A percentile compares a stretch with the other conserved stretches of the same genome.
phyloP scores from a whole-genome alignment of 1,140 invertebrate species.

The Neodiprion pinetum region DNA sequence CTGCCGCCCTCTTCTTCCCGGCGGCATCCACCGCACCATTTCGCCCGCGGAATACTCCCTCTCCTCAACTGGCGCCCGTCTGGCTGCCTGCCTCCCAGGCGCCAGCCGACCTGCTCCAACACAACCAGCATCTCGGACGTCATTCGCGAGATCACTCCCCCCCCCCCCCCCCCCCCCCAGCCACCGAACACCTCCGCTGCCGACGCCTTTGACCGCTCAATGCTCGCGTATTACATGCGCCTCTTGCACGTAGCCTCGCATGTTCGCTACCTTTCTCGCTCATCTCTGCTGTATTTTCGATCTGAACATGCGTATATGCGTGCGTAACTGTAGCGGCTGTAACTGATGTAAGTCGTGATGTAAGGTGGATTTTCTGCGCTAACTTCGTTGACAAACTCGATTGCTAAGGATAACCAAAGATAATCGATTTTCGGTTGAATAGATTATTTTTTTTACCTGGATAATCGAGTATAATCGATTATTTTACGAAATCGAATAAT shows the following conservation, averaged over 20 bases:
- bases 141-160: background rate
- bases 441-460: no score
- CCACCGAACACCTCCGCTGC: background rate
- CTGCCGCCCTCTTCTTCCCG: constrained; percentile 25
- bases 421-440: no score
- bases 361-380: no score
- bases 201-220: background rate
- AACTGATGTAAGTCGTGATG: no score
- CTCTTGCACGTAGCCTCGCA: background rate
- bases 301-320: no score
- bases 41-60: background rate
- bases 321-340: no score
- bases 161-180: background rate
- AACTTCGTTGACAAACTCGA: no score
- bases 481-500: no score
- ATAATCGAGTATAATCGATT: no score
- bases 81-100: constrained; percentile 60
- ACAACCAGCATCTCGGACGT: constrained; percentile 26
- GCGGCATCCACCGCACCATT: background rate
- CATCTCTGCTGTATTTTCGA: no score
- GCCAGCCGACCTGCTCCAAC: constrained; percentile 53
- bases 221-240: background rate
- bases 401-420: no score
- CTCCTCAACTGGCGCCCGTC: constrained; percentile 54
- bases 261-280: no score